phyloP scores from a whole-genome alignment of 2,113 vertebrate species.

The Ammodramus savannarum region DNA sequence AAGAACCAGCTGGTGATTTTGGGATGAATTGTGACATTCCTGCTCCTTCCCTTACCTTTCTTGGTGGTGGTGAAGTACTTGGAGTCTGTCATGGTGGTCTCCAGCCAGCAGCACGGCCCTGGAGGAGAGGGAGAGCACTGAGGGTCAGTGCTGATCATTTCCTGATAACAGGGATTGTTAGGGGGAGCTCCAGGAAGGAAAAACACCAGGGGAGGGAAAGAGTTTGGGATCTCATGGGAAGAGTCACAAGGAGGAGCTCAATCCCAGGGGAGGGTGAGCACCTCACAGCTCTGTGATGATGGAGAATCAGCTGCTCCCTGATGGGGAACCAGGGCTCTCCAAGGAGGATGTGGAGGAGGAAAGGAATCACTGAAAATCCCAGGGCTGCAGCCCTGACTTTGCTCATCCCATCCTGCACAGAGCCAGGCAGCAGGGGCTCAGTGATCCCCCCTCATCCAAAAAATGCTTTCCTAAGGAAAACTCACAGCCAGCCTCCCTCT shows the following conservation, averaged over 20 bases:
- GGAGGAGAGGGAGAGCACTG: constrained; percentile 23
- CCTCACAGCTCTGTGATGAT: neutral
- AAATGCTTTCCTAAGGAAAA: neutral
- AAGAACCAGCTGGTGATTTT: neutral
- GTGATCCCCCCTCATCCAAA: rapidly evolving
- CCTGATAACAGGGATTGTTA: neutral
- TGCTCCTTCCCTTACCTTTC: constrained; percentile 81
- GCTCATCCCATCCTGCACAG: rapidly evolving
- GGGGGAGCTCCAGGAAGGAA: neutral
- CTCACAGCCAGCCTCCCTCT: neutral
- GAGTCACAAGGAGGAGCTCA: neutral
- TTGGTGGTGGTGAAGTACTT: constrained; percentile 99
- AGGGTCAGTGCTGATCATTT: neutral
- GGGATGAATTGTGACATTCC: neutral
- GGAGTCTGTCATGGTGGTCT: constrained; percentile 93
- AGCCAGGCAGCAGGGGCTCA: neutral
- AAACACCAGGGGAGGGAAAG: neutral
- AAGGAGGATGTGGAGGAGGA: neutral
- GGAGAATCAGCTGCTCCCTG: neutral
- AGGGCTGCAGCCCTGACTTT: neutral
- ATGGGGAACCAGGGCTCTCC: neutral
- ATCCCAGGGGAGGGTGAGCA: neutral
- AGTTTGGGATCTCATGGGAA: neutral
- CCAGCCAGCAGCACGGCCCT: constrained; percentile 48
- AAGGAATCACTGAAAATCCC: neutral